Evolutionary conservation across 1,140 invertebrate species (phyloP).

Genomic region (Teleopsis dalmanni): DNA sequence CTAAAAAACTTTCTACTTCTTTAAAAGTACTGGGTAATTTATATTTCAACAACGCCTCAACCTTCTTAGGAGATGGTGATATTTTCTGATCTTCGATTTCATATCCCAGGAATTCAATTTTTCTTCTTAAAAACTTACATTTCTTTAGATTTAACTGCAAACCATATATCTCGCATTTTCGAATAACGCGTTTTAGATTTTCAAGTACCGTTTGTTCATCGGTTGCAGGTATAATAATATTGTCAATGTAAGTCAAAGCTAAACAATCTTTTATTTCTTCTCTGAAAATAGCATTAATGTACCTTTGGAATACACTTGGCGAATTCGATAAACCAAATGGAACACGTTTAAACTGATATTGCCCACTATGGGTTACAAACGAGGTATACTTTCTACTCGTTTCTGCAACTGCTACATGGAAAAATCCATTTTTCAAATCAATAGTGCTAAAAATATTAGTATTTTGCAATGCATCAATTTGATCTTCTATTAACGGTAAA

Average conservation of each 20-base stretch:
- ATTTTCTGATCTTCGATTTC: conserved; percentile 14
- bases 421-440: conserved; percentile 11
- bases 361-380: conserved; percentile 9
- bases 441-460: conserved; percentile 8
- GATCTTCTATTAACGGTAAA: conserved; percentile 23
- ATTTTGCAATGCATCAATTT: conserved; percentile 16
- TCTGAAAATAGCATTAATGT: conserved; percentile 9
- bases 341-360: conserved; percentile 9
- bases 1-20: conserved; percentile 5
- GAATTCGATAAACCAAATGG: conserved; percentile 13
- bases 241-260: conserved; percentile 9
- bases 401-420: conserved; percentile 5
- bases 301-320: conserved; percentile 4
- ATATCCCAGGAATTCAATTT: conserved; percentile 26
- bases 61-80: conserved; percentile 18
- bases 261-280: conserved; percentile 4
- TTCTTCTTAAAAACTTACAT: conserved; percentile 7
- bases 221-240: conserved; percentile 9
- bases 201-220: background rate
- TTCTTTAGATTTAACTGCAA: conserved; percentile 3
- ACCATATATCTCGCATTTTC: background rate
- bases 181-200: conserved; percentile 2
- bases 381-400: conserved; percentile 7
- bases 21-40: background rate
- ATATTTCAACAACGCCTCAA: conserved; percentile 1